These are phyloP conservation scores for Pygmarrhopalites habei DNA, from an alignment of 1,140 invertebrate genomes.

Conservation along the genomic window DNA sequence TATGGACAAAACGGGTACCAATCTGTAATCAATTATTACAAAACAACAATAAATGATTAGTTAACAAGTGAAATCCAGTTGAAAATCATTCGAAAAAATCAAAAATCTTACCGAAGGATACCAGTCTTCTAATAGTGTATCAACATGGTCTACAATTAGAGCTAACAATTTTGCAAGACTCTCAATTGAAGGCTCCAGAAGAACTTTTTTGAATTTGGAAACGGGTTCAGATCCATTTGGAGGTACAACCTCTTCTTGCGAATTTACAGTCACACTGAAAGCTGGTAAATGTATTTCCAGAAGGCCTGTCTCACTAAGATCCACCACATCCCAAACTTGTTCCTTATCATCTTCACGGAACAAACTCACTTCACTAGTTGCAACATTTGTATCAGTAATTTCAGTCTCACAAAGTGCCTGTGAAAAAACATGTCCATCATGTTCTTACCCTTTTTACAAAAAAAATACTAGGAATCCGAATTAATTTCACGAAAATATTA, in stretches of 20 bases:
- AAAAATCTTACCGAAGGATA: too few relatives aligned
- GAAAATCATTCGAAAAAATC: too few relatives aligned
- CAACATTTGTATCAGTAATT: conserved; percentile 39
- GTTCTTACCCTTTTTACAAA: too few relatives aligned
- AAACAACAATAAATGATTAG: too few relatives aligned
- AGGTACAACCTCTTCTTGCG: conserved; percentile 28
- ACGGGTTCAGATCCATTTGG: background rate
- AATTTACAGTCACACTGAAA: conserved; percentile 60
- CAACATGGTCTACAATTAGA: conserved; percentile 91
- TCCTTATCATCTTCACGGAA: conserved; percentile 46
- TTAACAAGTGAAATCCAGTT: too few relatives aligned
- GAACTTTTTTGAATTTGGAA: conserved; percentile 49
- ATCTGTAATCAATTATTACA: too few relatives aligned
- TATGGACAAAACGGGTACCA: conserved; percentile 93
- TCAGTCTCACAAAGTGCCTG: conserved; percentile 42
- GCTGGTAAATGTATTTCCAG: conserved; percentile 78
- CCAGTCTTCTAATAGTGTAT: conserved; percentile 96
- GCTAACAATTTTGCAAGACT: conserved; percentile 78
- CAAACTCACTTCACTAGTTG: background rate
- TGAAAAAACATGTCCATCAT: too few relatives aligned
- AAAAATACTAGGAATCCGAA: too few relatives aligned
- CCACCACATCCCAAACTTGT: conserved; percentile 73
- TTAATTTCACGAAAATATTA: too few relatives aligned
- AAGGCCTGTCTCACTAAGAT: conserved; percentile 71
- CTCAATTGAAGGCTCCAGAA: conserved; percentile 64